Evolutionary conservation across 2,888 invertebrate genomes (phyloP).

Genomic region (Resseliella maxima): DNA sequence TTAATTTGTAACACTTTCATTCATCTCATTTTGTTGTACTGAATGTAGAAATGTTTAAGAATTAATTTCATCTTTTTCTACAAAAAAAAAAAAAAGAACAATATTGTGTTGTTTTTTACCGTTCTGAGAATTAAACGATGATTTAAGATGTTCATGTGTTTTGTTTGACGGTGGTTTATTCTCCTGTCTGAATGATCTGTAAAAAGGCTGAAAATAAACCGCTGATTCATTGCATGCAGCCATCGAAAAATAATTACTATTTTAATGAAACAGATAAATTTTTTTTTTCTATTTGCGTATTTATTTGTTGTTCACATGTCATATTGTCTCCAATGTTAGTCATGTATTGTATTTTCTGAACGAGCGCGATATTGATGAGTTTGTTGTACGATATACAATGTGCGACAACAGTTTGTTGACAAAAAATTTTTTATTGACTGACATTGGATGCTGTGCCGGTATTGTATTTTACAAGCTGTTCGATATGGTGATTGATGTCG

Average conservation of each 20-base stretch:
- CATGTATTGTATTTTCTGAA: background rate
- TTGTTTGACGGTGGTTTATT: background rate
- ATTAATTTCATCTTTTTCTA: no score
- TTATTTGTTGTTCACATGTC: background rate
- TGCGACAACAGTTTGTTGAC: background rate
- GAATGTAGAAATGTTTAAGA: no score
- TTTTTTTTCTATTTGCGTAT: background rate
- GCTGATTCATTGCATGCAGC: background rate
- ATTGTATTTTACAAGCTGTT: background rate
- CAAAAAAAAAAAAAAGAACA: no score
- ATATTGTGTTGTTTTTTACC: background rate
- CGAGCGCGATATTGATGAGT: slow-evolving; percentile 9
- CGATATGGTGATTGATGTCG: background rate
- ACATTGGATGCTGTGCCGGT: background rate
- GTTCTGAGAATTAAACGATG: background rate
- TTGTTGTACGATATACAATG: slow-evolving; percentile 27
- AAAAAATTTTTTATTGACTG: slow-evolving; percentile 2
- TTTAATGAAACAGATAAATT: background rate
- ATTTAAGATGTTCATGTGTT: background rate
- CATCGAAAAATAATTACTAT: slow-evolving; percentile 21
- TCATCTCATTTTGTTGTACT: no score
- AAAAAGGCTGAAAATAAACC: background rate
- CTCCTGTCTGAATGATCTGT: background rate
- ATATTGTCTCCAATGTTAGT: slow-evolving; percentile 32
- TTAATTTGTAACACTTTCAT: no score